A percentile compares a stretch with the other conserved stretches of the same genome.
These are phyloP conservation scores for Vultur gryphus DNA, from an alignment of 2,797 vertebrate genomes.

Conservation along the genomic window DNA sequence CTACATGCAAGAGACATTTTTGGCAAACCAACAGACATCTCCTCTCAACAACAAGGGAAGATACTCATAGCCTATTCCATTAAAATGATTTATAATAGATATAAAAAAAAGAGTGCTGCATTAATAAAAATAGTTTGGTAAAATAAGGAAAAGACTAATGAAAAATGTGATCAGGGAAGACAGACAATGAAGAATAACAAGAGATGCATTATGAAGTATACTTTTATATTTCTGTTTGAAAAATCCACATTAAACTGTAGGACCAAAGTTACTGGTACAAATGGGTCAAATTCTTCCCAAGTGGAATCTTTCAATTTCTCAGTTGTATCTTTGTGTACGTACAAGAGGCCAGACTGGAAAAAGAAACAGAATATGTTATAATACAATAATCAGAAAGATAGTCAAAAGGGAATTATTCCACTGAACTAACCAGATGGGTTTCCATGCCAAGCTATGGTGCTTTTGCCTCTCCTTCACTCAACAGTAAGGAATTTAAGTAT, in stretches of 20 bases:
- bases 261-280: background rate
- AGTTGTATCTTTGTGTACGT: background rate
- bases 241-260: background rate
- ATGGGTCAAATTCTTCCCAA: background rate
- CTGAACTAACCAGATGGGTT: constrained; percentile 37
- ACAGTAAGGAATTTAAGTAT: background rate
- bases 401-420: constrained; percentile 37
- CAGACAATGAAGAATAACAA: background rate
- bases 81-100: background rate
- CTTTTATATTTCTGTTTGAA: background rate
- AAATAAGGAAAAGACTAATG: background rate
- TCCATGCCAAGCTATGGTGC: background rate
- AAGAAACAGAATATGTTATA: background rate
- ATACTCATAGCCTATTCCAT: background rate
- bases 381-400: constrained; percentile 5
- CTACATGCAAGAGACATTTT: background rate
- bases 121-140: background rate
- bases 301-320: background rate
- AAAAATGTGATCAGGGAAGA: background rate
- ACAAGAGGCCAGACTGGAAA: constrained; percentile 31
- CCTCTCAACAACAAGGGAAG: background rate
- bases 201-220: background rate
- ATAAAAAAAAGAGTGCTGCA: background rate
- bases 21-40: background rate
- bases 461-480: constrained; percentile 16